Evolutionary conservation across 2,797 vertebrate species (phyloP).

Genomic region (Hozukius guyotensis): DNA sequence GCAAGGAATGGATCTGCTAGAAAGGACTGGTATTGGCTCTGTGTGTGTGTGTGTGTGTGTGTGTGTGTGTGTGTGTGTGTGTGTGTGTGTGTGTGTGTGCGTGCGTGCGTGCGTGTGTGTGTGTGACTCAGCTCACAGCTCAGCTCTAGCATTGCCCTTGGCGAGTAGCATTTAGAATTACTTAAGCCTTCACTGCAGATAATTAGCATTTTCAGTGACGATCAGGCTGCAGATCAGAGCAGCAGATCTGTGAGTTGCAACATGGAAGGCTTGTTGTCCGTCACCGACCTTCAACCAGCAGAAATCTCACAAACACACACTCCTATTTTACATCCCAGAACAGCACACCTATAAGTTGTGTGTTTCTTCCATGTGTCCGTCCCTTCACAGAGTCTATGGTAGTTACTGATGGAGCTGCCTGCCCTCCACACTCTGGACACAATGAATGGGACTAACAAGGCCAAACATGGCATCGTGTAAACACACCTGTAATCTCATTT

Average conservation of each 20-base stretch:
- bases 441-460: background rate
- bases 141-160: constrained; percentile 39
- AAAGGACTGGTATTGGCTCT: constrained; percentile 37
- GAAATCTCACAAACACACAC: background rate
- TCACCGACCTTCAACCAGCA: constrained; percentile 31
- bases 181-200: constrained; percentile 65
- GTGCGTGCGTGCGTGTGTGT: no score
- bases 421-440: background rate
- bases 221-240: constrained; percentile 53
- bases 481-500: background rate
- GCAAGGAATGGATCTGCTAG: constrained; percentile 54
- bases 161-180: constrained; percentile 56
- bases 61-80: constrained; percentile 18
- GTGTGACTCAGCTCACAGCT: constrained; percentile 41
- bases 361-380: background rate
- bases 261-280: background rate
- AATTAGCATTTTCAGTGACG: constrained; percentile 62
- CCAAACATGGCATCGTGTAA: background rate
- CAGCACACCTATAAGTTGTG: background rate
- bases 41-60: constrained; percentile 15
- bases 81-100: background rate
- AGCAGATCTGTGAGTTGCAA: constrained; percentile 3
- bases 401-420: background rate
- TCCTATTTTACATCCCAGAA: background rate
- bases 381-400: background rate